These are phyloP conservation scores for Venusia cambrica DNA, from an alignment of 2,888 invertebrate species.

Conservation along the genomic window DNA sequence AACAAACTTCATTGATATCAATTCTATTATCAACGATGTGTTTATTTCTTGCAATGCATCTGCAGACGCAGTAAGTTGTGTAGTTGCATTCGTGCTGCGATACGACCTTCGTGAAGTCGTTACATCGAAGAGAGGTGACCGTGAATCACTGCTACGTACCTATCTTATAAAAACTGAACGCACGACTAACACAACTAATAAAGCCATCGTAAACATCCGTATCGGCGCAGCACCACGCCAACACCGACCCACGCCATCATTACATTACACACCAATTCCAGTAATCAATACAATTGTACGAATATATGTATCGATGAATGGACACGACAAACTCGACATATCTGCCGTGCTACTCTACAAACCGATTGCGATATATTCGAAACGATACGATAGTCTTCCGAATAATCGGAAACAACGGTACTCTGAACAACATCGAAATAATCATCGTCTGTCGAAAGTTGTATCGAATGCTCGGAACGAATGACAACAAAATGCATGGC, in stretches of 20 bases:
- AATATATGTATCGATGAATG: constrained; percentile 21
- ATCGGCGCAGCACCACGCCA: constrained; percentile 22
- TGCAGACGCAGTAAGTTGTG: constrained; percentile 18
- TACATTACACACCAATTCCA: constrained; percentile 13
- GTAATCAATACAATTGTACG: constrained; percentile 18
- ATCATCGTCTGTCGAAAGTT: no score
- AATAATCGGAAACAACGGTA: no score
- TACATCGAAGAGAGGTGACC: constrained; percentile 48
- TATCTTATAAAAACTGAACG: constrained; percentile 49
- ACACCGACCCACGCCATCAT: constrained; percentile 23
- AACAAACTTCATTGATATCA: constrained; percentile 41
- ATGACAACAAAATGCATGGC: no score
- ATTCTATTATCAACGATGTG: constrained; percentile 39
- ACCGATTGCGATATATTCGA: no score
- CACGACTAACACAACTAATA: constrained; percentile 39
- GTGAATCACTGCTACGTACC: constrained; percentile 50
- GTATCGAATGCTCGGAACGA: no score
- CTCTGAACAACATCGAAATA: no score
- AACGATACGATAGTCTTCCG: no score
- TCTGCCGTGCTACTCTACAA: no score
- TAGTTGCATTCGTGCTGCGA: constrained; percentile 25
- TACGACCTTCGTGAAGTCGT: constrained; percentile 49
- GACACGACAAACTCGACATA: constrained; percentile 9
- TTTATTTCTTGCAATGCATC: constrained; percentile 31
- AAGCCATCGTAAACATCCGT: constrained; percentile 31